Conservation (phyloP, 2,888 invertebrate genomes). For the Oscheius sp. region DNA sequence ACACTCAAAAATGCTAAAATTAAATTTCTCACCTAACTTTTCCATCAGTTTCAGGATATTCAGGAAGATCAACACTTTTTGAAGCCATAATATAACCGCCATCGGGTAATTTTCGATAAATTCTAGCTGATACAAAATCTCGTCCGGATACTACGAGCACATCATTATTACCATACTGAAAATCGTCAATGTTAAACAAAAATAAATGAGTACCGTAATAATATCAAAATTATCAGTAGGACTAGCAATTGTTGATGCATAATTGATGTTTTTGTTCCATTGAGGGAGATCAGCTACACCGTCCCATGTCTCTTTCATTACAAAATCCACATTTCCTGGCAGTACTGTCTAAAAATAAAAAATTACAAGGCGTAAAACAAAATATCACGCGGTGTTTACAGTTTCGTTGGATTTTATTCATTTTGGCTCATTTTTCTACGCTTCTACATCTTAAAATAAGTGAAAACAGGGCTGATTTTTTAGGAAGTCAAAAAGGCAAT, state of each 20-base stretch:
- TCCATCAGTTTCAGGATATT: conserved; percentile 33
- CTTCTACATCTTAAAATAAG: too few relatives aligned
- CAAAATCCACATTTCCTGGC: conserved; percentile 39
- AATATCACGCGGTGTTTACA: too few relatives aligned
- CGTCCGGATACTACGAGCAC: conserved; percentile 62
- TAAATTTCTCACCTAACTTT: conserved; percentile 40
- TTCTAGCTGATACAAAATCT: conserved; percentile 61
- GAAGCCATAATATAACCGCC: conserved; percentile 57
- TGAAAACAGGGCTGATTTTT: too few relatives aligned
- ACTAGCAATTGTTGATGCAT: conserved; percentile 53
- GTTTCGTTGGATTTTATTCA: too few relatives aligned
- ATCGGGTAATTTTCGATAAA: conserved; percentile 48
- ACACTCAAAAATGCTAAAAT: background rate
- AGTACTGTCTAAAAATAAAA: conserved; percentile 43
- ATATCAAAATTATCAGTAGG: conserved; percentile 63
- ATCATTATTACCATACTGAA: conserved; percentile 67
- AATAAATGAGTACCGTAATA: conserved; percentile 53
- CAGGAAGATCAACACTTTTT: conserved; percentile 52
- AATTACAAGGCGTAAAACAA: background rate
- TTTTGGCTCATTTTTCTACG: too few relatives aligned
- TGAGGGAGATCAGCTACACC: conserved; percentile 54
- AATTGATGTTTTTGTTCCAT: conserved; percentile 69
- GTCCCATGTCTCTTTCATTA: conserved; percentile 58
- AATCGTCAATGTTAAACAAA: background rate
- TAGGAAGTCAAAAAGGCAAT: too few relatives aligned